Percentiles rank a stretch among this genome's conserved stretches.
phyloP scores from a whole-genome alignment of 2,888 invertebrate genomes.

The Patella depressa region DNA sequence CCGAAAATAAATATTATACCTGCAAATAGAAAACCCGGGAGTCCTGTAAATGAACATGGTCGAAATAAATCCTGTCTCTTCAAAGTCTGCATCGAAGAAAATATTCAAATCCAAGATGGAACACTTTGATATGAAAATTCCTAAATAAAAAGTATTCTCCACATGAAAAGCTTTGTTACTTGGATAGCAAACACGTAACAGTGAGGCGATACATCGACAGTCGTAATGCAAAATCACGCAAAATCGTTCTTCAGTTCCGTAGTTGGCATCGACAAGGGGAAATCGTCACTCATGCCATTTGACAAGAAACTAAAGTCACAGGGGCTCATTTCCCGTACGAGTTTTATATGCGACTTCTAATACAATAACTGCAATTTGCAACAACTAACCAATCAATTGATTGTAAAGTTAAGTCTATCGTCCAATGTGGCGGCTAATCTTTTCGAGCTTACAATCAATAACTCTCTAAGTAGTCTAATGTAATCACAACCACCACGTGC shows the following conservation, averaged over 20 bases:
- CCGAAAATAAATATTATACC: conserved; percentile 36
- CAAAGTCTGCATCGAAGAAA: conserved; percentile 39
- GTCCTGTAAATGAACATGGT: conserved; percentile 52
- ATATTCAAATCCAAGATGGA: background rate
- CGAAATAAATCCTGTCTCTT: conserved; percentile 53
- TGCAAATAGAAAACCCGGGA: conserved; percentile 54
- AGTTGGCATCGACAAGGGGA: conserved; percentile 14
- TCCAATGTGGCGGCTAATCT: conserved; percentile 27
- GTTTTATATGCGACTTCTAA: conserved; percentile 36
- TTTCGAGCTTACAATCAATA: conserved; percentile 17
- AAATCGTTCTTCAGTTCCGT: conserved; percentile 9
- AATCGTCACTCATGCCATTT: conserved; percentile 22
- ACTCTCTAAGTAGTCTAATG: conserved; percentile 22
- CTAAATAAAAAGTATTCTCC: no score
- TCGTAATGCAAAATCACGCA: conserved; percentile 12
- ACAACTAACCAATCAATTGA: conserved; percentile 37
- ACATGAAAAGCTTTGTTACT: no score
- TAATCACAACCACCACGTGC: conserved; percentile 22
- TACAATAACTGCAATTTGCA: conserved; percentile 39
- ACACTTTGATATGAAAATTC: no score
- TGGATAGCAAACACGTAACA: no score
- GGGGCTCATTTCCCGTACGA: conserved; percentile 33
- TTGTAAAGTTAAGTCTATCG: conserved; percentile 14
- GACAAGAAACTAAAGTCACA: conserved; percentile 26
- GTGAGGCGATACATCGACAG: background rate